Conservation (phyloP, 2,113 vertebrate species). For the Xiphophorus couchianus region DNA sequence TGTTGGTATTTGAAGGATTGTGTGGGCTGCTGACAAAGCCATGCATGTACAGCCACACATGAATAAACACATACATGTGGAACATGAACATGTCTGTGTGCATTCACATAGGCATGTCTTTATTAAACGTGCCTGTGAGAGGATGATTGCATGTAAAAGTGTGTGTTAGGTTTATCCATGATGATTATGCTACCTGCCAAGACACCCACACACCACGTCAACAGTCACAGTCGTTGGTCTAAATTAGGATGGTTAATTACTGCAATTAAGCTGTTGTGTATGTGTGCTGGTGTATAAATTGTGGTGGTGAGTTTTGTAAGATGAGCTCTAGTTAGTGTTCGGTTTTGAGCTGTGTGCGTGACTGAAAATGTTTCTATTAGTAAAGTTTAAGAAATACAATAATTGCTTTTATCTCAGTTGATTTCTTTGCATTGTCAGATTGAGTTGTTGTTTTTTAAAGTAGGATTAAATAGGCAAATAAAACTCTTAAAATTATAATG, state of each 20-base stretch:
- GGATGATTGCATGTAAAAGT: constrained; percentile 57
- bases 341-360: not conserved
- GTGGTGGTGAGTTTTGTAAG: constrained; percentile 20
- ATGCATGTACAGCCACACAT: constrained; percentile 11
- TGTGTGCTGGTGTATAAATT: constrained; percentile 45
- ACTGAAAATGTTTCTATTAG: constrained; percentile 23
- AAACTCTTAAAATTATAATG: too few species aligned
- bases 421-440: not conserved
- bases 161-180: constrained; percentile 62
- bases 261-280: constrained; percentile 64
- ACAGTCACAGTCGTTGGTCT: constrained; percentile 73
- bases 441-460: too few species aligned
- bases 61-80: not conserved
- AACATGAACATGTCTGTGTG: not conserved
- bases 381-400: constrained; percentile 13
- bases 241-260: constrained; percentile 77
- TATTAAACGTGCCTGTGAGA: constrained; percentile 53
- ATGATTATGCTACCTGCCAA: constrained; percentile 72
- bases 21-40: constrained; percentile 56
- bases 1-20: constrained; percentile 61
- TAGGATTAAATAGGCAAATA: too few species aligned
- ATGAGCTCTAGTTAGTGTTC: not conserved
- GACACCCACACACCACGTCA: constrained; percentile 66
- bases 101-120: constrained; percentile 25
- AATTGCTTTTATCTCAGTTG: not conserved